These are phyloP conservation scores for Cantharis lateralis DNA, from an alignment of 2,888 invertebrate genomes.

Conservation along the genomic window DNA sequence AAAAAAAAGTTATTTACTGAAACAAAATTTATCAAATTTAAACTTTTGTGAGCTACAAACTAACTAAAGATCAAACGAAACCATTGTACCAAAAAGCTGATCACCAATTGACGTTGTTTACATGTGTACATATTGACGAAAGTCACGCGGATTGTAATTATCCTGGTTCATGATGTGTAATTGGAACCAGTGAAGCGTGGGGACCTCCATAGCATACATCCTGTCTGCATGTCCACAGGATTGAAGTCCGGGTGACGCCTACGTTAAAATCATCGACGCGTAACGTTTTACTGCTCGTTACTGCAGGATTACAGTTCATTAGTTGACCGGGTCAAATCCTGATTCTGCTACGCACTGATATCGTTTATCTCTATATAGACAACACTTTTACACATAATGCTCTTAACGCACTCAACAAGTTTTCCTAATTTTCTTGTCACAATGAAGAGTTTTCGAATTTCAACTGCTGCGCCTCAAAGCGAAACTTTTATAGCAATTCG, in stretches of 20 bases:
- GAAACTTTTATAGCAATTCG: neutral
- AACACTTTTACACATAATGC: constrained; percentile 16
- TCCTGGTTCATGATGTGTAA: constrained; percentile 34
- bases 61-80: constrained; percentile 23
- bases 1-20: neutral
- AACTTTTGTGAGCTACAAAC: neutral
- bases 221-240: constrained; percentile 28
- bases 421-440: neutral
- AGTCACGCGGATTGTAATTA: constrained; percentile 35
- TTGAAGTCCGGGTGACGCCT: constrained; percentile 29
- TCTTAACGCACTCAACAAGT: constrained; percentile 1
- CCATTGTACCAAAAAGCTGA: constrained; percentile 24
- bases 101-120: constrained; percentile 26
- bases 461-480: neutral
- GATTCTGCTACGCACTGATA: constrained; percentile 23
- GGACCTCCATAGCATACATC: constrained; percentile 25
- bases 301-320: constrained; percentile 54
- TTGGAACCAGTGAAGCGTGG: constrained; percentile 33
- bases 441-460: neutral
- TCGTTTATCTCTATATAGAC: constrained; percentile 14
- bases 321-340: constrained; percentile 50
- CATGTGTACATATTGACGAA: constrained; percentile 27
- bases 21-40: constrained; percentile 3
- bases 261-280: constrained; percentile 40
- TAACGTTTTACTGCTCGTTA: constrained; percentile 47